These are phyloP conservation scores for Aethina tumida DNA, from an alignment of 1,140 invertebrate species.

Conservation along the genomic window DNA sequence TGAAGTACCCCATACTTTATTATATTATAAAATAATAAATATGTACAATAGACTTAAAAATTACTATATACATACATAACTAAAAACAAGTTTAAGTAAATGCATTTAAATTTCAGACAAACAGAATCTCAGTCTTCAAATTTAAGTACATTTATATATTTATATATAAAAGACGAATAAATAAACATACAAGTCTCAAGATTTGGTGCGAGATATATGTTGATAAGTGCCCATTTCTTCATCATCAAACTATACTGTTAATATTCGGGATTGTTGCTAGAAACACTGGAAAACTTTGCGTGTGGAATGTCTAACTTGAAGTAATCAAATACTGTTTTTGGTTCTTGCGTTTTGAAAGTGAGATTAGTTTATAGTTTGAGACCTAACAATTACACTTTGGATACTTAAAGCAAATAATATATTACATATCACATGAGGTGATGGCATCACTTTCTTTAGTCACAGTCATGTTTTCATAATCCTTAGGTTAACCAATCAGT, in stretches of 20 bases:
- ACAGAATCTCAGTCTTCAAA: slow-evolving; percentile 9
- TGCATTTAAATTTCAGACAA: slow-evolving; percentile 17
- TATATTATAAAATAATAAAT: no score
- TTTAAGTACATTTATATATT: slow-evolving; percentile 15
- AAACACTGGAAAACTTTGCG: background rate
- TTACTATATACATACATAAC: no score
- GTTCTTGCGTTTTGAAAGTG: no score
- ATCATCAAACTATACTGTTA: slow-evolving; percentile 4
- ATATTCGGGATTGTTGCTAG: background rate
- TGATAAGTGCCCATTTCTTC: slow-evolving; percentile 1
- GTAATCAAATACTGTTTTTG: background rate
- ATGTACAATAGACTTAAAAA: no score
- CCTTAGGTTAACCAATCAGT: background rate
- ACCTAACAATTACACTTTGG: background rate
- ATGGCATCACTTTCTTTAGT: slow-evolving; percentile 6
- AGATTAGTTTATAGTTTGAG: no score
- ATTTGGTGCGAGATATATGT: no score
- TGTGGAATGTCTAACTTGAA: background rate
- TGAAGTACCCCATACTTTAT: no score
- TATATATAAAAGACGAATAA: slow-evolving; percentile 1
- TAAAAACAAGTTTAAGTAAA: no score
- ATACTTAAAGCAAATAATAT: slow-evolving; percentile 1
- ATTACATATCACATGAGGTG: slow-evolving; percentile 5
- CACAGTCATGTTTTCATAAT: slow-evolving; percentile 2
- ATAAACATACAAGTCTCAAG: slow-evolving; percentile 4